Percentiles rank a stretch among this genome's conserved stretches.
These are phyloP conservation scores for Drosophila prostipennis DNA, from an alignment of 2,888 invertebrate species.

Conservation along the genomic window DNA sequence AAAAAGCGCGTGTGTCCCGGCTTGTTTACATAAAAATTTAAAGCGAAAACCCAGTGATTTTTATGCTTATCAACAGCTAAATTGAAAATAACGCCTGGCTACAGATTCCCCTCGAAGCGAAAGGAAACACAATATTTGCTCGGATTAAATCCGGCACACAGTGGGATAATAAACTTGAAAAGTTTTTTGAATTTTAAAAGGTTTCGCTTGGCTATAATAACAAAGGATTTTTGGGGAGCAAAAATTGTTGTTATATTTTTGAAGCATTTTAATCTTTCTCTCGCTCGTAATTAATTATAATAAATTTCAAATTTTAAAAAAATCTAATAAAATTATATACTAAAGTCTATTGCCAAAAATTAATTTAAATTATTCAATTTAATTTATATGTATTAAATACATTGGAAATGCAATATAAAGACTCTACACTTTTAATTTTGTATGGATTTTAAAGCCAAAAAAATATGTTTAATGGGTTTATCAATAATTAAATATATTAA, in stretches of 20 bases:
- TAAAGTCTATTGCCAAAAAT: no score
- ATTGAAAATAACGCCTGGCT: conserved; percentile 53
- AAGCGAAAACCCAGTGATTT: conserved; percentile 69
- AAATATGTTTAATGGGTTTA: no score
- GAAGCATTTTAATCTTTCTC: no score
- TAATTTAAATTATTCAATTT: no score
- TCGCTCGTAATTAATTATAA: neutral
- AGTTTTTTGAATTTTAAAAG: neutral
- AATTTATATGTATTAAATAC: no score
- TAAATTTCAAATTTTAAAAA: no score
- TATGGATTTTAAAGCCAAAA: no score
- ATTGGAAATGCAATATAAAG: no score
- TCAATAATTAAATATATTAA: no score
- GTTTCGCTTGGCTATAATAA: neutral
- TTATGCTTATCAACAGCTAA: conserved; percentile 63
- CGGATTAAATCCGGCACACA: conserved; percentile 20
- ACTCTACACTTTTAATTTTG: no score
- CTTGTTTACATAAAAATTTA: conserved; percentile 75
- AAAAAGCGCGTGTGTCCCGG: conserved; percentile 7
- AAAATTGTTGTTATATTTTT: neutral
- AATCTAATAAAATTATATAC: no score
- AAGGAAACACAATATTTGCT: conserved; percentile 47
- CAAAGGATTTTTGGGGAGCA: neutral
- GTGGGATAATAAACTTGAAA: conserved; percentile 3
- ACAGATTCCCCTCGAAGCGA: conserved; percentile 33